phyloP scores from a whole-genome alignment of 1,140 invertebrate species.

The Lasioglossum baleicum region DNA sequence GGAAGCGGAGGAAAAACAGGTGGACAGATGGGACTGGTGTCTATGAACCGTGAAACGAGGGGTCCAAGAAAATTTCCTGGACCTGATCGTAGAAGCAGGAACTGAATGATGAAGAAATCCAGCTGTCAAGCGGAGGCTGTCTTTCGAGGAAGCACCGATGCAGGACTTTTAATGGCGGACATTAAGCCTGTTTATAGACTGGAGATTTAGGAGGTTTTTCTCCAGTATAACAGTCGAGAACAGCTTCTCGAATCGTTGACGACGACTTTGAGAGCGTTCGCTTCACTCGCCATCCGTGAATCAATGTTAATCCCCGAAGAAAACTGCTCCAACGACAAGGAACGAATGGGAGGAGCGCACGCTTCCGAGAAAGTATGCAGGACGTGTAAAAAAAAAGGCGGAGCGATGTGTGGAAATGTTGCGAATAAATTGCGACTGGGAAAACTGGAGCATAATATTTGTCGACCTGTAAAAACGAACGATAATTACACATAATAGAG shows the following conservation, averaged over 20 bases:
- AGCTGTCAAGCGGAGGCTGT: too few relatives aligned
- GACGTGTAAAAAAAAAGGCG: not conserved
- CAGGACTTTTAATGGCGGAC: too few relatives aligned
- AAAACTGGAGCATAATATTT: constrained; percentile 9
- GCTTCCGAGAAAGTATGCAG: not conserved
- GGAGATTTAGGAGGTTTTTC: too few relatives aligned
- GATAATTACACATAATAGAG: not conserved
- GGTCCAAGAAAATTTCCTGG: too few relatives aligned
- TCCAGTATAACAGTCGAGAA: too few relatives aligned
- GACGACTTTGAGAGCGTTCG: too few relatives aligned
- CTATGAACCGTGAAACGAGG: constrained; percentile 29
- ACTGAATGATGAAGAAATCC: not conserved
- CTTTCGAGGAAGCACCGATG: too few relatives aligned
- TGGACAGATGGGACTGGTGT: not conserved
- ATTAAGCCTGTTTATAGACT: too few relatives aligned
- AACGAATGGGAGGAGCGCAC: not conserved
- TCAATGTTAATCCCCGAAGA: not conserved
- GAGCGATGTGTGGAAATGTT: not conserved
- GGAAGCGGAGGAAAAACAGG: not conserved
- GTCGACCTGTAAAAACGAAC: not conserved
- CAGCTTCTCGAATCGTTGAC: too few relatives aligned
- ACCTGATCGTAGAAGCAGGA: too few relatives aligned
- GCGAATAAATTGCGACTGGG: not conserved
- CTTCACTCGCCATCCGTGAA: too few relatives aligned
- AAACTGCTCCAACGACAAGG: not conserved